Evolutionary conservation across 2,113 vertebrate species (phyloP).

Genomic region (Cottus gobio): DNA sequence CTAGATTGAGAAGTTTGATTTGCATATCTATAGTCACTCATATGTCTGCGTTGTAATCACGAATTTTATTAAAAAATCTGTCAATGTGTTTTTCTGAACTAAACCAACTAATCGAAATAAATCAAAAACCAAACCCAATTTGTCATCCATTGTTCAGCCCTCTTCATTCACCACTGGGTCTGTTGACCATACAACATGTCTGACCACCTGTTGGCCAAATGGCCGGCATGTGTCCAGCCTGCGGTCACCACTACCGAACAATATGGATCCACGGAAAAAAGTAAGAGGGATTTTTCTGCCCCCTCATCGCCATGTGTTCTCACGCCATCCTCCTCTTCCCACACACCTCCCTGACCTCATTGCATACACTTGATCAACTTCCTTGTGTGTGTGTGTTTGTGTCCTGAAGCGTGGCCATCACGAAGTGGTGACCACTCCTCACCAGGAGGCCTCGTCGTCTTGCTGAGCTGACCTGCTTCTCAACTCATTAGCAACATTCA

Average conservation of each 20-base stretch:
- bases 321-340: slow-evolving; percentile 60
- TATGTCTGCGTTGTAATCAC: not conserved
- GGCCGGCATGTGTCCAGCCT: slow-evolving; percentile 48
- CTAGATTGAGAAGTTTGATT: not conserved
- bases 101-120: not conserved
- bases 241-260: slow-evolving; percentile 33
- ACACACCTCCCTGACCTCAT: slow-evolving; percentile 67
- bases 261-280: slow-evolving; percentile 55
- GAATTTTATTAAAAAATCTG: not conserved
- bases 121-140: not conserved
- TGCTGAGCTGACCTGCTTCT: slow-evolving; percentile 83
- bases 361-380: slow-evolving; percentile 68
- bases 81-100: not conserved
- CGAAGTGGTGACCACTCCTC: slow-evolving; percentile 84
- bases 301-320: slow-evolving; percentile 27
- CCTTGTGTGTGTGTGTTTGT: slow-evolving; percentile 56
- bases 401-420: slow-evolving; percentile 86
- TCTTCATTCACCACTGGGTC: not conserved
- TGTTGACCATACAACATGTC: slow-evolving; percentile 26
- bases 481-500: slow-evolving; percentile 82
- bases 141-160: not conserved
- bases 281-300: slow-evolving; percentile 33
- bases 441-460: slow-evolving; percentile 78
- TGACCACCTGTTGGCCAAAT: slow-evolving; percentile 57
- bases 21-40: not conserved